Conservation (phyloP, 2,113 vertebrate species). For the Geococcyx californianus region DNA sequence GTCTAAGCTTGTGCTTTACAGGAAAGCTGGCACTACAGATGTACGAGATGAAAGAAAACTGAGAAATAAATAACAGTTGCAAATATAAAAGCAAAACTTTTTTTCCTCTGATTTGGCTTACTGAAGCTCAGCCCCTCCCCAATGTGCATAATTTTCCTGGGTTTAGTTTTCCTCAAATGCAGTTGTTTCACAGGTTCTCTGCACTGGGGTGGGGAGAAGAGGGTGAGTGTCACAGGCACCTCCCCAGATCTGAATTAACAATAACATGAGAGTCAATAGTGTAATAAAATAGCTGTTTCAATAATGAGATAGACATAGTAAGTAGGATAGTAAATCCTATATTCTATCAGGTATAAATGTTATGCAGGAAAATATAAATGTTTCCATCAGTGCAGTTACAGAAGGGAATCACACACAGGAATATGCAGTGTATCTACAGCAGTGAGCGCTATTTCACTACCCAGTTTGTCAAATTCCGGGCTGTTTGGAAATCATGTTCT, state of each 20-base stretch:
- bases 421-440: neutral
- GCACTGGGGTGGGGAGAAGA: neutral
- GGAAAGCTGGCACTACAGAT: neutral
- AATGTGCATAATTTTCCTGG: neutral
- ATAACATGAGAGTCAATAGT: neutral
- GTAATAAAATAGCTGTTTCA: neutral
- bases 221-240: neutral
- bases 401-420: neutral
- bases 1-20: neutral
- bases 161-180: neutral
- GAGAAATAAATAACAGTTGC: neutral
- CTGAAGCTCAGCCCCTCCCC: neutral
- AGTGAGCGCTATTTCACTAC: neutral
- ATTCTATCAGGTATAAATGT: neutral
- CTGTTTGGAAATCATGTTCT: neutral
- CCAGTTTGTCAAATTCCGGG: neutral
- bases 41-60: neutral
- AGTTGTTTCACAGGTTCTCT: neutral
- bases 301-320: neutral
- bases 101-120: neutral
- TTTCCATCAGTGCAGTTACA: neutral
- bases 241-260: neutral
- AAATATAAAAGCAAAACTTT: neutral
- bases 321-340: neutral
- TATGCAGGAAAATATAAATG: neutral